Conservation (phyloP, 2,797 vertebrate species). For the Protosalanx chinensis region DNA sequence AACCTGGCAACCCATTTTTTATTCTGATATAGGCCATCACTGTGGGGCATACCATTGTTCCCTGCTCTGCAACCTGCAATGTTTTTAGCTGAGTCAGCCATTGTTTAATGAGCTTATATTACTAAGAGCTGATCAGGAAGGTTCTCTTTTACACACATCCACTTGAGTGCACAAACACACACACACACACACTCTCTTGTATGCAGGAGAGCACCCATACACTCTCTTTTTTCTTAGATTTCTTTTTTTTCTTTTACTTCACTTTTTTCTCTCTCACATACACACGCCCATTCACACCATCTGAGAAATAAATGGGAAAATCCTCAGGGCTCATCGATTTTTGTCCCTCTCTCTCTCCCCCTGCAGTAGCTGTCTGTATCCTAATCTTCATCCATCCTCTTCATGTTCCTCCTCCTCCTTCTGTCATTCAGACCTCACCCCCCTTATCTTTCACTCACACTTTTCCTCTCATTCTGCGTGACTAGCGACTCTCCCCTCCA, state of each 20-base stretch:
- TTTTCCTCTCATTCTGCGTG: too few species aligned
- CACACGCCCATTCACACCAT: constrained; percentile 25
- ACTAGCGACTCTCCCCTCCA: too few species aligned
- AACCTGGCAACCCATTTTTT: constrained; percentile 22
- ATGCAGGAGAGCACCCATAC: neutral
- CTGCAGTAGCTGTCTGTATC: constrained; percentile 13
- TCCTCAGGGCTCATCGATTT: constrained; percentile 17
- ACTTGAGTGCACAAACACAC: neutral
- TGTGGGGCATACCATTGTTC: constrained; percentile 16
- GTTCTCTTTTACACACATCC: neutral
- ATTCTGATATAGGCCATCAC: constrained; percentile 14
- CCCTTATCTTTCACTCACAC: too few species aligned
- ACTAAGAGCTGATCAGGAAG: constrained; percentile 34
- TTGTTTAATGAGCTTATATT: constrained; percentile 63
- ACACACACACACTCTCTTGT: constrained; percentile 28
- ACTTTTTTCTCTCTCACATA: neutral
- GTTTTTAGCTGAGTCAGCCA: constrained; percentile 60
- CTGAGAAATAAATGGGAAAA: constrained; percentile 31
- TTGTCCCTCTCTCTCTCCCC: constrained; percentile 9
- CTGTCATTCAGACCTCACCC: neutral
- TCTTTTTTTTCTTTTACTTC: too few species aligned
- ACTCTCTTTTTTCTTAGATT: too few species aligned
- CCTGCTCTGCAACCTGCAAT: constrained; percentile 34
- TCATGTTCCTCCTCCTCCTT: too few species aligned
- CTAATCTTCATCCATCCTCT: too few species aligned